Evolutionary conservation across 2,113 vertebrate genomes (phyloP), one percentile per base, ranked within the genome.

Genomic region (Corythornis madagascariensis): DNA sequence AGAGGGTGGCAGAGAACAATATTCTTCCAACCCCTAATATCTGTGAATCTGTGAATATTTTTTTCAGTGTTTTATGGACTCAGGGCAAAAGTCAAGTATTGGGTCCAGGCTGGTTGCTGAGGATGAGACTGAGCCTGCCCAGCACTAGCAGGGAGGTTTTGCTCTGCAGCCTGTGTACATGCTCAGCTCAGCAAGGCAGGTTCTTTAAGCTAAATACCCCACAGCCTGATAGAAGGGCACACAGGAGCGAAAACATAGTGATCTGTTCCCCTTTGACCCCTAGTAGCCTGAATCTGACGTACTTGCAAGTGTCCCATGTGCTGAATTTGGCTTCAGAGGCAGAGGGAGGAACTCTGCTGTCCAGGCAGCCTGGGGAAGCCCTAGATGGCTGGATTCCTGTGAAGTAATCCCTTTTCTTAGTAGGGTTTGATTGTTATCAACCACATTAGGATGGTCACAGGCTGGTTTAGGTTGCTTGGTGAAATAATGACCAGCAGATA

Each of bases 401-500:
- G 48, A 64, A 69, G 24, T 88, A 70, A 91, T 80, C 59, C 64
- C 83, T 74, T 90, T 50, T 83, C 79, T 90, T 93, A 86, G 35
- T 40, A 76, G 57, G 56, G 59, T 84, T 94, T 88, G 43, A 75
- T 78, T 95, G 42, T 80, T 83, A 64, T 81, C 86, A 88, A 53
- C 45, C n/a, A 7, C 56, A 64, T 60, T 88, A 88, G 31, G 43
- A n/a, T 61, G 76, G 35, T 90, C 2, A 0, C n/a, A 26, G 25
- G 40, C 38, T 90, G 63, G 25, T 55, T 77, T 59, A 63, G 74
- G 47, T 73, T 35, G 33, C 29, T 83, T 66, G 67, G 57, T 76
- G 77, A 89, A 89, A 77, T 85, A 88, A 60, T 81, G 74, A 86
- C 57, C 45, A 75, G 42, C 55, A 85, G 29, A 20, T 56, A 31